Evolutionary conservation across 2,888 invertebrate species (phyloP).

Genomic region (Tuberolachnus salignus): DNA sequence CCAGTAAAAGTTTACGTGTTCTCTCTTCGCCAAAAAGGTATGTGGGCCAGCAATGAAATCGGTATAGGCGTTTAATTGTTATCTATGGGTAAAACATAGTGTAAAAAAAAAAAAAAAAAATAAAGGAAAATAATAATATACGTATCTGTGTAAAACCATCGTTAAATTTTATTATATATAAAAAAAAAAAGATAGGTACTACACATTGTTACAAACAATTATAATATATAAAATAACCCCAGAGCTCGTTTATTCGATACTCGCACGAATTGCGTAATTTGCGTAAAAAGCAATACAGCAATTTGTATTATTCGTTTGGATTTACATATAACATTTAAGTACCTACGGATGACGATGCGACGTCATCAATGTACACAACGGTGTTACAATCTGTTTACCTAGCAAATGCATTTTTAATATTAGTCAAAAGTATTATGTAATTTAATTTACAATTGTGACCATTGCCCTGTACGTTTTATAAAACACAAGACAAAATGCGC

Average conservation of each 20-base stretch:
- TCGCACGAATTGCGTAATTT: neutral
- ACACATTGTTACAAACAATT: neutral
- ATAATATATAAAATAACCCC: neutral
- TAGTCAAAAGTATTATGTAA: neutral
- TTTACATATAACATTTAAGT: neutral
- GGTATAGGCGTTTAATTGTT: no score
- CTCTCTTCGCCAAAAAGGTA: no score
- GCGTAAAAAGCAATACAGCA: neutral
- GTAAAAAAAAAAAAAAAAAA: no score
- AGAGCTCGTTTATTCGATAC: neutral
- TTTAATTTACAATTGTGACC: constrained; percentile 9
- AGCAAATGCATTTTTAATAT: neutral
- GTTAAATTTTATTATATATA: constrained; percentile 5
- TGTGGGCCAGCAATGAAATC: no score
- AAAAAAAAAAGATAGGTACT: neutral
- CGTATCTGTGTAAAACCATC: neutral
- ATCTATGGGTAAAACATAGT: no score
- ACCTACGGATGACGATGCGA: neutral
- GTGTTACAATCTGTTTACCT: neutral
- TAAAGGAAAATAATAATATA: no score
- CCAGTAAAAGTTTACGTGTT: no score
- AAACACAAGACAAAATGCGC: neutral
- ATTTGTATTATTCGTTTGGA: neutral
- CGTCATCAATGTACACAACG: no score
- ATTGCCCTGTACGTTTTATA: neutral